Evolutionary conservation across 2,797 vertebrate genomes (phyloP).

Genomic region (Chlorospingus semifuscus): DNA sequence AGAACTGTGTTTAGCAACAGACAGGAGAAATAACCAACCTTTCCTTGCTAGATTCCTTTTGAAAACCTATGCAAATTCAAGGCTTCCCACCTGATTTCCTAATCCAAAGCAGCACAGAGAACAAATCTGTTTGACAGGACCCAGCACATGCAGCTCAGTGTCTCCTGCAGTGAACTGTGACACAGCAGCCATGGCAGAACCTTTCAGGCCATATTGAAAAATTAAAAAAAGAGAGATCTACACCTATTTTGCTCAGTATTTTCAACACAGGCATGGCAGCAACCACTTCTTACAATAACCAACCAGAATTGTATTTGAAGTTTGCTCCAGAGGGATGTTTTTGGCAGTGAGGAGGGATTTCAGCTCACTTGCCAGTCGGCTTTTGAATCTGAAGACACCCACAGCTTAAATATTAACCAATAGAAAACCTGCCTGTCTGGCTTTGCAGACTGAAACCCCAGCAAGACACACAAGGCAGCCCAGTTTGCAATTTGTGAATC

Average conservation of each 20-base stretch:
- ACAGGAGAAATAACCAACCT: conserved; percentile 27
- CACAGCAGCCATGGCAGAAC: conserved; percentile 45
- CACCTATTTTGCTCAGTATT: conserved; percentile 45
- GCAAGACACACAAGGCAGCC: not conserved
- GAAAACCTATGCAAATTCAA: conserved; percentile 35
- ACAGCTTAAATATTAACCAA: conserved; percentile 33
- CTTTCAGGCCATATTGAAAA: conserved; percentile 8
- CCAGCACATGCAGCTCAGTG: conserved; percentile 53
- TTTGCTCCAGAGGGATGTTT: not conserved
- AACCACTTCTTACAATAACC: not conserved
- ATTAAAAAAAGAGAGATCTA: not conserved
- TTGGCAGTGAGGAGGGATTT: not conserved
- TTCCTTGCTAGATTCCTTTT: conserved; percentile 8
- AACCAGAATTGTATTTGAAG: conserved; percentile 40
- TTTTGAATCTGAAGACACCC: conserved; percentile 33
- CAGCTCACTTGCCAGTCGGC: not conserved
- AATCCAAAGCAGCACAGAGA: conserved; percentile 57
- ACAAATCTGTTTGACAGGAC: conserved; percentile 1
- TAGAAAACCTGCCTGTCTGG: conserved; percentile 5
- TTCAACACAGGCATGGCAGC: not conserved
- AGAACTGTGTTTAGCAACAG: conserved; percentile 54
- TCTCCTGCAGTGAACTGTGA: conserved; percentile 28
- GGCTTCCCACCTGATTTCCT: conserved; percentile 31
- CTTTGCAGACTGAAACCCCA: conserved; percentile 22
- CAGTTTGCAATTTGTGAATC: not conserved